Base-by-base conservation (phyloP, 1,140 invertebrate species). In the Cherax quadricarinatus region DNA sequence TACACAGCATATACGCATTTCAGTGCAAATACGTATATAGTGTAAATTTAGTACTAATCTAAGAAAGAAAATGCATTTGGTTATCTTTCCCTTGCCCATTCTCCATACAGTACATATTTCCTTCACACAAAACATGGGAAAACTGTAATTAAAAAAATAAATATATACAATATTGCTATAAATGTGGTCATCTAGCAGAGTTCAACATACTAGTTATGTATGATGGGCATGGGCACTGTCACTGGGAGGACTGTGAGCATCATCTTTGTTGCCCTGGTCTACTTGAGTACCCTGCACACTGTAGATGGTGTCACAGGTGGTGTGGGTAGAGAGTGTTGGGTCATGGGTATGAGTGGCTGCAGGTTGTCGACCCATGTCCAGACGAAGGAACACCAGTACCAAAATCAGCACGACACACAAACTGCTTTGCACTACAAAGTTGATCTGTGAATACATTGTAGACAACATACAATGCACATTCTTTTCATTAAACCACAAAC, bases 391-490 rank as follows among this genome's bases (percentile, higher is more conserved):
- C 30, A 84, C 41, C 7, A 88, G 18, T 16, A 57, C 62, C 66
- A 91, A 12, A 14, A 89, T 73, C 14, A 92, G 24, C 6, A 88
- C 51, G 1, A 62, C n/a, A 30, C 66, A 88, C 30, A 92, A 21
- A 4, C 91, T 81, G 9, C 41, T 51, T 66, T 92, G 91, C 41
- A 92, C 91, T 48, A 92, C 91, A 18, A 92, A 88, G 82, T 92
- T 92, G 73, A 92, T 92, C 86, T 92, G 86, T 57, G n/a, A 24
- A n/a, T 7, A 81, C 16, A 51, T 14, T n/a, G 48, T 81, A 41
- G 30, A 41, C 30, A 41, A 41, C 30, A 41, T 41, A 41, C 2
- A 80, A 5, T 49, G 30, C 30, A 41, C 30, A 41, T 41, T 41
- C 30, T 2, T 41, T 41, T 41, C 30, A 41, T 1, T 41, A 41